Evolutionary conservation across 2,888 invertebrate species (phyloP), one percentile per base, ranked within the genome.

Genomic region (Pheosia gnoma): DNA sequence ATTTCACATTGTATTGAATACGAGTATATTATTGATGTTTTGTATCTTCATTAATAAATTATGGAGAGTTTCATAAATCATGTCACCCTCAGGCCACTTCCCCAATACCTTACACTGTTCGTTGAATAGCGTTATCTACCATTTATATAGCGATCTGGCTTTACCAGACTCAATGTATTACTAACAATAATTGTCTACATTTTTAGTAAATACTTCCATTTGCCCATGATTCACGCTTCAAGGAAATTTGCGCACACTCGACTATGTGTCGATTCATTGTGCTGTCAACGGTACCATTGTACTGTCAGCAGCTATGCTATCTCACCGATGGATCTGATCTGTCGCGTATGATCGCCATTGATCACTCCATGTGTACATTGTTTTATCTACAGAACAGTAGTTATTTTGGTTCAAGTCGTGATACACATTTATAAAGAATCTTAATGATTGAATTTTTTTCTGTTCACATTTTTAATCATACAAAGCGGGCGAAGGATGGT

Each of bases 281-380:
- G 47, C 66, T 75, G 80, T 81, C 80, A 71, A 59, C 66, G 59
- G 54, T 57, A 57, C 57, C 36, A 57, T 57, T 57, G 57, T 62
- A 51, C 59, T 60, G 65, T 70, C 64, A 61, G 5, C 10, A 25
- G 43, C 57, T 5, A 49, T 58, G 53, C 68, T 74, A 71, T 74
- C 75, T 64, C 64, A 52, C 54, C 64, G 57, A 76, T 75, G 68
- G 71, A 72, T 72, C 71, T 65, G 58, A 66, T 77, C 68, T 51
- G 58, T 39, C 57, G 63, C 60, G 66, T 68, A 70, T 68, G 67
- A 74, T 73, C 67, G 66, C 65, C 67, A 71, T 75, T 75, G 74
- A 63, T 77, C 74, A 74, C 60, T 41, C 58, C 61, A 69, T 51
- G 59, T 70, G 25, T 25, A 25, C 25, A 70, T 78, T 78, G 74